Evolutionary conservation across 2,888 invertebrate genomes (phyloP), one percentile per base, ranked within the genome.

Genomic region (Drosophila kanekoi): DNA sequence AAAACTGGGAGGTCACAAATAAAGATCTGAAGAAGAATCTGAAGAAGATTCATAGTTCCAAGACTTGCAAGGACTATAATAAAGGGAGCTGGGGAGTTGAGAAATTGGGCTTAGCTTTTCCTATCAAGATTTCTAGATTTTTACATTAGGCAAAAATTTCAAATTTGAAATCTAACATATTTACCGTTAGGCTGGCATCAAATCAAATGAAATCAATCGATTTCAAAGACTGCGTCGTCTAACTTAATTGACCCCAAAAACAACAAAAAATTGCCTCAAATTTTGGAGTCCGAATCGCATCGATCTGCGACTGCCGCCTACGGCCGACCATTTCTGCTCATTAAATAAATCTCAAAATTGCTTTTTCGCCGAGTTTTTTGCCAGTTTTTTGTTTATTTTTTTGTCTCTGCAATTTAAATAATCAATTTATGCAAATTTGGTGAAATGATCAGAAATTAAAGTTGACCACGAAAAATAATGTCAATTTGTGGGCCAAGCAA

Each of bases 171-270:
- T 23, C 23, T 1, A 20, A 4, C 20, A 20, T 20, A 23, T 5
- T 40, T 40, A 53, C 53, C 18, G 40, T 40, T 65, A 41, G 28
- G 10, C 9, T 14, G n/a, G 3, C 4, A 45, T 9, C 13, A 40
- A 53, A 47, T 51, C 9, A 58, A 40, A 47, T 51, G 5, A 58
- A 40, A 33, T 53, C 45, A 47, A 71, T 20, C 45, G 18, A 48
- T 58, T 57, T 71, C 49, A 49, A 52, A 57, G 38, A 49, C 35
- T 33, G 43, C 51, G 65, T 59, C 41, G 60, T 58, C 78, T 70
- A 64, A 72, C 72, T 82, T 85, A 83, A 86, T 79, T 88, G 83
- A 83, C 88, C 82, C 85, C 64, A 87, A 87, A 81, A 79, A 20
- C 4, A 68, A 61, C 77, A 86, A 77, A 69, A 66, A 85, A 87